Conservation (phyloP, 2,888 invertebrate species). For the Pharmacophagus antenor region DNA sequence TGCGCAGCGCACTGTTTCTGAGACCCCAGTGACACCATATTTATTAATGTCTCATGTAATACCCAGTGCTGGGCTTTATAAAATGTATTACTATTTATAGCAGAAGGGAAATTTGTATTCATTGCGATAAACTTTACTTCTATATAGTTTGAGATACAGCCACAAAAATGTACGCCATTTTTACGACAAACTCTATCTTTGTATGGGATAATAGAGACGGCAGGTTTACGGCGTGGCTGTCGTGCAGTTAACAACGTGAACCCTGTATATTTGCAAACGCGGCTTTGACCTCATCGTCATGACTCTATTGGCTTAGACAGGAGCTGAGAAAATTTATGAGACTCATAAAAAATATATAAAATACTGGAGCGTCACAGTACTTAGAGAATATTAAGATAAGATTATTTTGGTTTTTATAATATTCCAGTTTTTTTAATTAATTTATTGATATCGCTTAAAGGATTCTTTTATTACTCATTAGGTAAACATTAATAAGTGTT, state of each 20-base stretch:
- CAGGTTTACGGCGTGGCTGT: slow-evolving; percentile 28
- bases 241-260: slow-evolving; percentile 27
- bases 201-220: slow-evolving; percentile 27
- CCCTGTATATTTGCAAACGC: slow-evolving; percentile 24
- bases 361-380: not conserved
- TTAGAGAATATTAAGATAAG: not conserved
- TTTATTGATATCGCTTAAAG: not conserved
- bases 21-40: slow-evolving; percentile 10
- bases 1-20: slow-evolving; percentile 13
- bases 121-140: slow-evolving; percentile 19
- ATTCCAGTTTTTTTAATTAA: not conserved
- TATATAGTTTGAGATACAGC: slow-evolving; percentile 17
- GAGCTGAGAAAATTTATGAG: slow-evolving; percentile 13
- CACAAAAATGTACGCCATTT: slow-evolving; percentile 28
- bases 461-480: too few species aligned
- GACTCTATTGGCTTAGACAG: slow-evolving; percentile 11
- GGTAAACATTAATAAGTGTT: too few species aligned
- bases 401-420: not conserved
- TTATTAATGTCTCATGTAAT: slow-evolving; percentile 10
- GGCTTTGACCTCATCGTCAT: slow-evolving; percentile 26
- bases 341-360: slow-evolving; percentile 14
- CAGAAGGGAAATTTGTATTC: slow-evolving; percentile 19
- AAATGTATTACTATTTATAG: not conserved
- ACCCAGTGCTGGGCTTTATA: not conserved
- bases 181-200: slow-evolving; percentile 30